phyloP scores from a whole-genome alignment of 2,797 vertebrate genomes.

The Synaphobranchus kaupii region DNA sequence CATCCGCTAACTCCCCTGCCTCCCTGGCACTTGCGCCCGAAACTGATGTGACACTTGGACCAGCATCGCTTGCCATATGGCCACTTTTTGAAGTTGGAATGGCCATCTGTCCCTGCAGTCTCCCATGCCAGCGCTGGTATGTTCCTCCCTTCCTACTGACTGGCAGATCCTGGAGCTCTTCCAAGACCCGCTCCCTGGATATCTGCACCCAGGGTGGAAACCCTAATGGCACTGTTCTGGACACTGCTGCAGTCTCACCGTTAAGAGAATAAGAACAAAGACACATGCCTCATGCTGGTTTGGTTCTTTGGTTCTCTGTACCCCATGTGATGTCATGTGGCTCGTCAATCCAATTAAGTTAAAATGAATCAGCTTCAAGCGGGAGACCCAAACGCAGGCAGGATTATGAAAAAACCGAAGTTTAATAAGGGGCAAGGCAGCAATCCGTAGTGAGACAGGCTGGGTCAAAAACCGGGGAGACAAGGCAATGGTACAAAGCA shows the following conservation, averaged over 20 bases:
- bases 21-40: neutral
- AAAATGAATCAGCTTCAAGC: neutral
- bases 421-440: too few relatives aligned
- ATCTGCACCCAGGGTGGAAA: neutral
- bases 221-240: neutral
- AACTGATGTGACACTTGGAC: slow-evolving; percentile 31
- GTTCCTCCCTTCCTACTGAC: neutral
- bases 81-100: slow-evolving; percentile 14
- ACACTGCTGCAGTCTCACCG: neutral
- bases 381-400: neutral
- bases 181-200: slow-evolving; percentile 3
- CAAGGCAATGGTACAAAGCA: too few relatives aligned
- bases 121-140: neutral
- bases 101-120: slow-evolving; percentile 5
- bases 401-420: too few relatives aligned
- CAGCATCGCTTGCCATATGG: slow-evolving; percentile 20
- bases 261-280: neutral
- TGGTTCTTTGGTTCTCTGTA: neutral
- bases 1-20: neutral
- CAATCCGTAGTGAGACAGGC: too few relatives aligned
- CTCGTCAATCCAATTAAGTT: neutral
- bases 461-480: too few relatives aligned
- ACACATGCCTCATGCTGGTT: neutral
- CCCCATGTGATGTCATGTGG: neutral
- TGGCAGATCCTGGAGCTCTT: neutral